phyloP scores from a whole-genome alignment of 2,797 vertebrate genomes.

The Psittacula derbiana region DNA sequence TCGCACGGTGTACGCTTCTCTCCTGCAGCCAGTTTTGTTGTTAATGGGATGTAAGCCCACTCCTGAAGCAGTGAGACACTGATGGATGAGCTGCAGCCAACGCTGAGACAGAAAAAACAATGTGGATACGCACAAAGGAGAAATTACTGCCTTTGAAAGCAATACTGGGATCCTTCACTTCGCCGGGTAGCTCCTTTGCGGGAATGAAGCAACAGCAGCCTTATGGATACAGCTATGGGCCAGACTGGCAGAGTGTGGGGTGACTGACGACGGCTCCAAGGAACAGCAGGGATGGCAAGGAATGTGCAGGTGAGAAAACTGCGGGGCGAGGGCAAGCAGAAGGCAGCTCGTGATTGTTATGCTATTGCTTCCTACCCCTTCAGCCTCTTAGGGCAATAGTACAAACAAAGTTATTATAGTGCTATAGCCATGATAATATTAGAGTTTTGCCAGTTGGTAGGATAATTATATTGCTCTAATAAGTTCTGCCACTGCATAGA shows the following conservation, averaged over 20 bases:
- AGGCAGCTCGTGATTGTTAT: neutral
- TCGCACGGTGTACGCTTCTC: neutral
- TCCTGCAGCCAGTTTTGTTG: neutral
- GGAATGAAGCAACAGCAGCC: neutral
- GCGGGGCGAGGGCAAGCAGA: neutral
- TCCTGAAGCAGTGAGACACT: neutral
- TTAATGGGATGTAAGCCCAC: constrained; percentile 10
- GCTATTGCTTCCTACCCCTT: neutral
- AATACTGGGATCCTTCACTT: neutral
- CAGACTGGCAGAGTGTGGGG: fast-evolving
- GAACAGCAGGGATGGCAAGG: neutral
- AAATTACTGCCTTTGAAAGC: neutral
- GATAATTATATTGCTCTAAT: constrained; percentile 47
- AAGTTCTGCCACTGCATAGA: constrained; percentile 35
- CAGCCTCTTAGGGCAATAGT: neutral
- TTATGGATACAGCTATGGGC: neutral
- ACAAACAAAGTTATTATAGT: constrained; percentile 17
- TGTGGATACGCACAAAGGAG: neutral
- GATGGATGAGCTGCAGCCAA: constrained; percentile 22
- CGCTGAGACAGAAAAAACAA: neutral
- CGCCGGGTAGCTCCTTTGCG: neutral
- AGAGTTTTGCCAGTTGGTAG: constrained; percentile 30
- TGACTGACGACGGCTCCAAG: neutral
- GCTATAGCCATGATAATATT: neutral
- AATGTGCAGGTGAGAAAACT: neutral